Percentiles rank a stretch among this genome's conserved stretches.
phyloP scores from a whole-genome alignment of 2,797 vertebrate species.

The Crypturellus tataupa region DNA sequence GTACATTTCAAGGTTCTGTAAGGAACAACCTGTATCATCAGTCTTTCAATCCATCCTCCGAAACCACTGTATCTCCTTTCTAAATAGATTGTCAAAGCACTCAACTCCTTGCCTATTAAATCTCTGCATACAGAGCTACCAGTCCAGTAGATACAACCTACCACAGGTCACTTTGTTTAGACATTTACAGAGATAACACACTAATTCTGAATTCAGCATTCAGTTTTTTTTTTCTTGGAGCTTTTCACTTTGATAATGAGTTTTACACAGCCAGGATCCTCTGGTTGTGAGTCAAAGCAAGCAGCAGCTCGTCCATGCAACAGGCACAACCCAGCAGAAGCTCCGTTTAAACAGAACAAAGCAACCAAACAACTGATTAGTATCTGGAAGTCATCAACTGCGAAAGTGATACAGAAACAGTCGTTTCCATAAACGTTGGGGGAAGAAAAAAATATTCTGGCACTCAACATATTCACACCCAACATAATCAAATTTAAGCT shows the following conservation, averaged over 20 bases:
- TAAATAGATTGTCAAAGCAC: constrained; percentile 71
- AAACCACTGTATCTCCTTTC: constrained; percentile 34
- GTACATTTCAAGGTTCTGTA: constrained; percentile 59
- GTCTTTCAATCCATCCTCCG: background rate
- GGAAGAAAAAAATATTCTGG: background rate
- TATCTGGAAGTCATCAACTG: background rate
- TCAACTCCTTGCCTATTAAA: constrained; percentile 45
- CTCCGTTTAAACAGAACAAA: background rate
- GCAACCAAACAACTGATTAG: background rate
- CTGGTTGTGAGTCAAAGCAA: background rate
- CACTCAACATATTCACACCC: background rate
- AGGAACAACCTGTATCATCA: constrained; percentile 56
- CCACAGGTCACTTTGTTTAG: background rate
- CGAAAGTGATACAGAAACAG: background rate
- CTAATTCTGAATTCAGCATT: background rate
- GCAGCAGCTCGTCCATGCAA: background rate
- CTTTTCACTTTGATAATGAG: background rate
- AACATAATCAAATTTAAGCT: background rate
- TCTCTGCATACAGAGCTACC: constrained; percentile 1
- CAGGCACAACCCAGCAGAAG: background rate
- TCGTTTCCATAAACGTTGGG: background rate
- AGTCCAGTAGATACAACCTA: background rate
- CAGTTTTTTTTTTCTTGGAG: background rate
- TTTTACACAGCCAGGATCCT: background rate
- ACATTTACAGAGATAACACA: background rate